Evolutionary conservation across 2,888 invertebrate genomes (phyloP).

Genomic region (Nycteola revayana): DNA sequence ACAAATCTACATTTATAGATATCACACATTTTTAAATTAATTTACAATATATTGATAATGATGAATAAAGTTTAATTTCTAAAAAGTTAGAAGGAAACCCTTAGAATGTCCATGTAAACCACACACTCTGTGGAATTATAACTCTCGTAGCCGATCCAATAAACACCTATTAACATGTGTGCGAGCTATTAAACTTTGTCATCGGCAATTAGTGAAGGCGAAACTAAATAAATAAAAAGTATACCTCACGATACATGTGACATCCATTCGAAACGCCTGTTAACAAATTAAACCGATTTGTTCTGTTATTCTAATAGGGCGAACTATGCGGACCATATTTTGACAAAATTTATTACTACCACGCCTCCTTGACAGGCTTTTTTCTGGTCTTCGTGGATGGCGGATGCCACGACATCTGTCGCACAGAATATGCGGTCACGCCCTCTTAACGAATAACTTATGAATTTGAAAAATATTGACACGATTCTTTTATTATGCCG

Average conservation of each 20-base stretch:
- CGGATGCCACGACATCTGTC: constrained; percentile 75
- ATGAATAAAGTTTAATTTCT: no score
- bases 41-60: no score
- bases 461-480: constrained; percentile 52
- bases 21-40: no score
- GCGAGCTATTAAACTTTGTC: constrained; percentile 74
- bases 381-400: constrained; percentile 53
- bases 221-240: constrained; percentile 66
- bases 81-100: no score
- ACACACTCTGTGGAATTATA: no score
- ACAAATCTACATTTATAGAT: no score
- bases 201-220: constrained; percentile 76
- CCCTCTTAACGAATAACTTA: constrained; percentile 52
- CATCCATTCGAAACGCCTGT: constrained; percentile 75
- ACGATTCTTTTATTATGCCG: background rate
- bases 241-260: constrained; percentile 71
- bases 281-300: constrained; percentile 80
- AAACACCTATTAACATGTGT: constrained; percentile 68
- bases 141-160: constrained; percentile 35
- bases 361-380: constrained; percentile 73
- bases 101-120: no score
- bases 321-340: constrained; percentile 75
- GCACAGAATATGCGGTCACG: constrained; percentile 62
- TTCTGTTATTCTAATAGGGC: constrained; percentile 80
- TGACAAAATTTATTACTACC: constrained; percentile 81